Percentiles rank a stretch among this genome's conserved stretches.
Conservation (phyloP, 2,888 invertebrate genomes). For the Xylocampa areola region DNA sequence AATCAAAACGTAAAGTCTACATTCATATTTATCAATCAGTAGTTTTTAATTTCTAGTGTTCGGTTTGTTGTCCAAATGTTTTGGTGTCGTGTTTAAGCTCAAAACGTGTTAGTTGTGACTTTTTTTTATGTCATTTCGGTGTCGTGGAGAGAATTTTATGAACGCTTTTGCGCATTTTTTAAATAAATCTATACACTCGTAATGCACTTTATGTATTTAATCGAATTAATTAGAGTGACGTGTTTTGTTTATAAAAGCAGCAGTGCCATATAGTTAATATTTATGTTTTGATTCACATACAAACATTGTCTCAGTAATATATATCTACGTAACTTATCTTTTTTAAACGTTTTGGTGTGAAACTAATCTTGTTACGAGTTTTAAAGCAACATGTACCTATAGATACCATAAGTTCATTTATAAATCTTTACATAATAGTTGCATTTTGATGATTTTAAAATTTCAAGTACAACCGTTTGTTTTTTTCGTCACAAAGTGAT, state of each 20-base stretch:
- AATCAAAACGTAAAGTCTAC: conserved; percentile 14
- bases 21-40: conserved; percentile 32
- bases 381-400: conserved; percentile 24
- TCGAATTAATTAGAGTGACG: conserved; percentile 35
- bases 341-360: conserved; percentile 31
- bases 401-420: conserved; percentile 25
- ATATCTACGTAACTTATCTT: conserved; percentile 21
- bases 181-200: conserved; percentile 69
- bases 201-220: conserved; percentile 61
- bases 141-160: conserved; percentile 83
- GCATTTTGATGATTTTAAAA: conserved; percentile 26
- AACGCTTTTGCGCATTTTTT: conserved; percentile 88
- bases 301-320: conserved; percentile 22
- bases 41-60: conserved; percentile 50
- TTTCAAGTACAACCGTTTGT: conserved; percentile 36
- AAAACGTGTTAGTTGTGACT: conserved; percentile 77
- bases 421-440: conserved; percentile 34
- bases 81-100: conserved; percentile 71
- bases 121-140: conserved; percentile 81
- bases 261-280: conserved; percentile 28
- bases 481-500: conserved; percentile 56
- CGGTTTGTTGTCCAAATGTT: conserved; percentile 57
- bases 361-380: conserved; percentile 19
- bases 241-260: conserved; percentile 38
- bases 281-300: conserved; percentile 21